Evolutionary conservation across 2,113 vertebrate genomes (phyloP), one percentile per base, ranked within the genome.

Genomic region (Antechinus stuartii): DNA sequence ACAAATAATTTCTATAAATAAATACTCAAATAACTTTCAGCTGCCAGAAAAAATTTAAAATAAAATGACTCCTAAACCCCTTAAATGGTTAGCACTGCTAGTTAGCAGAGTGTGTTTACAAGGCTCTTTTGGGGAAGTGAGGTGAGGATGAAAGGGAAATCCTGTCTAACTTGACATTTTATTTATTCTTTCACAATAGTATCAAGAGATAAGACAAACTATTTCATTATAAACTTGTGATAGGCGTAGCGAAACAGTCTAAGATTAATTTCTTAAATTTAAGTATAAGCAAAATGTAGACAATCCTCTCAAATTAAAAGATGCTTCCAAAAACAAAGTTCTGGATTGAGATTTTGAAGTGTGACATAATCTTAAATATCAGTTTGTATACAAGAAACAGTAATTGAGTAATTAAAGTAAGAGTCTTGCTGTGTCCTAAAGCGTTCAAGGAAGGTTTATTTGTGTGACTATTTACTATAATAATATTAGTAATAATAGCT

Each of bases 231-330:
- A 95, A 56, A 93, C 53, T 91, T 92, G 96, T 24, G 96, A 98
- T 98, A 97, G 97, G 98, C 57, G 95, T 97, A 96, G 97, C 93
- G 68, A 2, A 92, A 47, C 49, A 95, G 95, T 89, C 98, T 98
- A 98, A 98, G 98, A 98, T 98, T 98, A 98, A 97, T 98, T 97
- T 30, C 96, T 98, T 98, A 98, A 98, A 98, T 98, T 98, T 98
- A 98, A 98, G 97, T 96, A 94, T 96, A 97, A 98, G 98, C 97
- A 97, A 98, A 97, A 98, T 97, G 97, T 90, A 98, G 97, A 98
- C 96, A 97, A 96, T 97, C 97, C 97, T 91, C 96, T 94, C 98
- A 98, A 98, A 98, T 98, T 97, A 98, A 98, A 98, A 98, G 98
- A 97, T 98, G 57, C 42, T 56, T 97, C 97, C 98, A 97, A 98